A percentile compares a stretch with the other conserved stretches of the same genome.
phyloP scores from a whole-genome alignment of 2,797 vertebrate genomes.

The Halcyon leucocephala region DNA sequence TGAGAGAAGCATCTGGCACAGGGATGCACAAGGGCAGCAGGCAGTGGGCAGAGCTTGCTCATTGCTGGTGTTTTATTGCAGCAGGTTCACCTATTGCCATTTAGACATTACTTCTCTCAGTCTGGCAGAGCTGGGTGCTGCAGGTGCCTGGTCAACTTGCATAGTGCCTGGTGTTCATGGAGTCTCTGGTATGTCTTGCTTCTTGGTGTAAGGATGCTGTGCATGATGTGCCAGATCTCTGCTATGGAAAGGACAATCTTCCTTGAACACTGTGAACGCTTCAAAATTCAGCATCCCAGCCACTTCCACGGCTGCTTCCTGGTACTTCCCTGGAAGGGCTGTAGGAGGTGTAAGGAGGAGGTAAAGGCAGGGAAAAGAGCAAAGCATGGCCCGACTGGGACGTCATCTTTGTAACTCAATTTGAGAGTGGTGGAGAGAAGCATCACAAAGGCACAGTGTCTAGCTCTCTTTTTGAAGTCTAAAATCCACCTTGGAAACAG shows the following conservation, averaged over 20 bases:
- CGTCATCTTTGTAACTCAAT: neutral
- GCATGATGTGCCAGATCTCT: neutral
- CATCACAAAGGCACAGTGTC: neutral
- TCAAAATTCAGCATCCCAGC: neutral
- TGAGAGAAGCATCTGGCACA: neutral
- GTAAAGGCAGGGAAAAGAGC: neutral
- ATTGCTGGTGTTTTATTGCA: neutral
- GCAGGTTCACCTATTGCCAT: neutral
- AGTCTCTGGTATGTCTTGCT: neutral
- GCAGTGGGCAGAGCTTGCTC: fast-evolving
- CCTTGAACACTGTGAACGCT: neutral
- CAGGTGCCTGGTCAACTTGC: neutral
- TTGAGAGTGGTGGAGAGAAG: neutral
- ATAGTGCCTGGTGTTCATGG: neutral
- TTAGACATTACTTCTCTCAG: neutral
- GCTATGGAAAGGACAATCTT: neutral
- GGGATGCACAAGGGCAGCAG: neutral
- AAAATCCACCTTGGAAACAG: neutral
- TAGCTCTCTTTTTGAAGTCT: neutral
- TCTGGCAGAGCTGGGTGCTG: neutral
- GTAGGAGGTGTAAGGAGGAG: neutral
- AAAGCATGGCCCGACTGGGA: neutral
- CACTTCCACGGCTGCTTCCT: neutral
- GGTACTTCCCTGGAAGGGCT: fast-evolving
- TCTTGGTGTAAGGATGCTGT: neutral